Evolutionary conservation across 2,113 vertebrate species (phyloP).

Genomic region (Pseudorectes ferrugineus): DNA sequence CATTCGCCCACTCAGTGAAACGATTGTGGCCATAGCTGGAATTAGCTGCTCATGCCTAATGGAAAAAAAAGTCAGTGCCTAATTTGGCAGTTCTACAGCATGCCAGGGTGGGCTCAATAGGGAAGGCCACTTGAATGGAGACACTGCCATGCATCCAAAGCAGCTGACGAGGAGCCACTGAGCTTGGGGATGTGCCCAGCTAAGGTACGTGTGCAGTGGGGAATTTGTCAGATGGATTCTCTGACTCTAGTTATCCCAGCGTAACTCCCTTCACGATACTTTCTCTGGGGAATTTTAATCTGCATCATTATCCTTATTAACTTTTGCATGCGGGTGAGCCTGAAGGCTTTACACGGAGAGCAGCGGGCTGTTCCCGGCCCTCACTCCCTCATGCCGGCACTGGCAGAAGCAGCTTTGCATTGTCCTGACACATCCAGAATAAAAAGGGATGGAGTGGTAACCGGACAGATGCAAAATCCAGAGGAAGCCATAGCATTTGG

Average conservation of each 20-base stretch:
- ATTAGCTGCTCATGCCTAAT: constrained; percentile 28
- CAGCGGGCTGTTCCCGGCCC: neutral
- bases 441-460: neutral
- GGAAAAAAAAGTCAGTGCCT: constrained; percentile 33
- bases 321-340: neutral
- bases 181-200: constrained; percentile 37
- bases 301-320: constrained; percentile 6
- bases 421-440: neutral
- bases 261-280: neutral
- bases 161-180: constrained; percentile 1
- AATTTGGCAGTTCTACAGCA: neutral
- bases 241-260: neutral
- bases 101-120: neutral
- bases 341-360: neutral
- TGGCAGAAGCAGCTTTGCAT: neutral
- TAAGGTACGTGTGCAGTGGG: neutral
- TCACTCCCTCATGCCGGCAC: neutral
- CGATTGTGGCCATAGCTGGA: neutral
- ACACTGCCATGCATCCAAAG: neutral
- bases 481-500: neutral
- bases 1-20: constrained; percentile 6
- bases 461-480: neutral
- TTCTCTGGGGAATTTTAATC: constrained; percentile 16
- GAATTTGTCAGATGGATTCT: neutral
- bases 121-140: constrained; percentile 21